Evolutionary conservation across 2,888 invertebrate genomes (phyloP), one percentile per base, ranked within the genome.

Genomic region (Macrophya alboannulata): DNA sequence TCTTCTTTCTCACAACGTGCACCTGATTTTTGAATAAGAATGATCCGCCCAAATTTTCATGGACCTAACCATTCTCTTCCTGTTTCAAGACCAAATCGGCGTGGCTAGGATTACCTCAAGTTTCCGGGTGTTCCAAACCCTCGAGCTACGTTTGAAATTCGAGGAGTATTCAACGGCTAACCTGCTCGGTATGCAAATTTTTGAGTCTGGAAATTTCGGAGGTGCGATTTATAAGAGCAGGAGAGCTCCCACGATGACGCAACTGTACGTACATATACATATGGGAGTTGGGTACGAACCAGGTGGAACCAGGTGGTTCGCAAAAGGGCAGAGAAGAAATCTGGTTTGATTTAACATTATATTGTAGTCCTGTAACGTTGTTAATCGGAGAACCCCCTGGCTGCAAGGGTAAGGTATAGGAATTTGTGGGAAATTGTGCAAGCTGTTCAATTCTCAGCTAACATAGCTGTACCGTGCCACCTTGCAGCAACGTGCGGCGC

Each of bases 211-310:
- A 81, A 86, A 87, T 43, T 62, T 79, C n/a, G 79, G 3, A 31
- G 31, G 31, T 31, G 65, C 55, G 85, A 81, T 87, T 68, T 31
- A 74, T 12, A 21, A 74, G 15, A 25, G 12, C 74, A 21, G 89
- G 86, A 86, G 91, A 86, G 91, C 90, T 91, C 91, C 90, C 91
- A 91, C 90, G 91, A 90, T 90, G 89, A 89, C 87, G 89, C 86
- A 86, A 87, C 72, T 82, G 89, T 81, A 86, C n/a, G n/a, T n/a
- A n/a, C n/a, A n/a, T n/a, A n/a, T n/a, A n/a, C 85, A 40, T 65
- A 31, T 25, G 9, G 68, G 25, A 15, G 25, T 9, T 5, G 31
- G 5, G 86, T 88, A 88, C 88, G 89, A 88, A 89, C 72, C 71
- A 45, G 40, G 17, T 72, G 17, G 89, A 88, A 89, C 72, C 71